These are phyloP conservation scores for Octodon degus DNA, from an alignment of 2,113 vertebrate species.

Conservation along the genomic window DNA sequence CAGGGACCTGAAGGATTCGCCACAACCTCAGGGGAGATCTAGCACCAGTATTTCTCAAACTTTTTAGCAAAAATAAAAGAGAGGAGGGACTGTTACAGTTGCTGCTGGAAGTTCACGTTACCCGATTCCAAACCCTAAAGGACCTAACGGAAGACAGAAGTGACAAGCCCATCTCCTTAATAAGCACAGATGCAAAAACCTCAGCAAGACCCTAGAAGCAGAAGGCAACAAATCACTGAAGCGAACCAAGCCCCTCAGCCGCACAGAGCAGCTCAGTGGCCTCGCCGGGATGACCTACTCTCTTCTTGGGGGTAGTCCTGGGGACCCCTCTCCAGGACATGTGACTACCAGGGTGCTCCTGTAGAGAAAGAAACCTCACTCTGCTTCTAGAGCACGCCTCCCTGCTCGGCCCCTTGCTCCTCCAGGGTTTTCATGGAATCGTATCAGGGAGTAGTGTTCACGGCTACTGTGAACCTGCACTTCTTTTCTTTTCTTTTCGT, in stretches of 20 bases:
- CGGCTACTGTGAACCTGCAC: neutral
- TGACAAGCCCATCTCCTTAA: neutral
- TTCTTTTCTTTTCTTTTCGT: too few species aligned
- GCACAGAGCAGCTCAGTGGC: neutral
- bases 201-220: neutral
- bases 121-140: neutral
- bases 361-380: neutral
- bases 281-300: neutral
- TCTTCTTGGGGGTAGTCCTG: neutral
- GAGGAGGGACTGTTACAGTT: neutral
- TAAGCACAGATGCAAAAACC: neutral
- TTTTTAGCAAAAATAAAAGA: neutral
- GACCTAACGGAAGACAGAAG: neutral
- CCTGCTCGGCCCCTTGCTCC: neutral
- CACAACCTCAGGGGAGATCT: neutral
- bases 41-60: neutral
- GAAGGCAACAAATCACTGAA: neutral
- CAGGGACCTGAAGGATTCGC: neutral
- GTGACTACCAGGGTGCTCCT: neutral
- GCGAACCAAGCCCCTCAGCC: neutral
- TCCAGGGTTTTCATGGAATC: neutral
- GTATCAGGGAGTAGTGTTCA: neutral
- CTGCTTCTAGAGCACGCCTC: neutral
- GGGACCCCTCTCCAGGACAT: neutral
- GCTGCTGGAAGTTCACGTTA: neutral